Base-by-base conservation (phyloP, 2,113 vertebrate species). In the Prunella fulvescens region DNA sequence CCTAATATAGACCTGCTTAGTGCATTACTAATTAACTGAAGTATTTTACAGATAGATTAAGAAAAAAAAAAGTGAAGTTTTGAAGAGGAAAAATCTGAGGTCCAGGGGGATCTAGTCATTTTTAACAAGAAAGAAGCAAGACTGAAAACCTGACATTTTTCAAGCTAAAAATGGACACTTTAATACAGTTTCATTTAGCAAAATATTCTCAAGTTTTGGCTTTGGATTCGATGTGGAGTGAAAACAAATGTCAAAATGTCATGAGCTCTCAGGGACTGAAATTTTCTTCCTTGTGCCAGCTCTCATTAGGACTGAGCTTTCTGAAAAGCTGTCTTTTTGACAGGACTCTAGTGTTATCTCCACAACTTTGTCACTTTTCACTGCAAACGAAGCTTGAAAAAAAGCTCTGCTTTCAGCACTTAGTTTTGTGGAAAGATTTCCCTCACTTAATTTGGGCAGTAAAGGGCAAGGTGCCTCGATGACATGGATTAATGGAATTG, bases 171-270 rank as follows among this genome's bases (percentile, higher is more conserved):
- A 81, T 40, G 29, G 76, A 81, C 45, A 62, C 72, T 92, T 65
- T 90, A 29, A 64, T 86, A 66, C 2, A 4, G 8, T 81, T 67
- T 78, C 25, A 74, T 84, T 88, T 76, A 90, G 44, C 44, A 81
- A 83, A 93, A 83, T 80, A 85, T 66, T 82, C 45, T 70, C 33
- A 71, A 53, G 44, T 33, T 78, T 88, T 92, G 44, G 44, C n/a
- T 86, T 74, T 81, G 69, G 40, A 86, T 92, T 86, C 53, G 48
- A 33, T 28, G 40, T 48, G 37, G 23, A 90, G 33, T 64, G 72
- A 88, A 97, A 96, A 92, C 65, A 92, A 96, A 94, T 71, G 88
- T 94, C 94, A 90, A 92, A 88, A 88, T 86, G 88, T 94, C 94
- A 88, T 35, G 72, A 70, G 71, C 74, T 95, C 39, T 83, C 76